Evolutionary conservation across 2,113 vertebrate species (phyloP).

Genomic region (Ailurus styani): DNA sequence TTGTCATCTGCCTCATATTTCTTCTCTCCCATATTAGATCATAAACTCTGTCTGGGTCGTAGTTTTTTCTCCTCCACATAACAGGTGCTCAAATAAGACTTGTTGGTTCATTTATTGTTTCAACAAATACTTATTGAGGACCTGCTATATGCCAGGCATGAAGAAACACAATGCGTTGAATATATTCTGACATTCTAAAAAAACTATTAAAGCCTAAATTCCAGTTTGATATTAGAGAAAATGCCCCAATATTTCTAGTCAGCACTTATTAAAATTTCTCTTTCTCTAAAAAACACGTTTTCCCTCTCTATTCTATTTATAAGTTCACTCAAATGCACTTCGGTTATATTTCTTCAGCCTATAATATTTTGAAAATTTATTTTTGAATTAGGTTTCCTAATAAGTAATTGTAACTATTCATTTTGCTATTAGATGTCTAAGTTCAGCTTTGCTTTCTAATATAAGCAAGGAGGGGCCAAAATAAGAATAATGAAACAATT

Average conservation of each 20-base stretch:
- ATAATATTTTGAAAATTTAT: not conserved
- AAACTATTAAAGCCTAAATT: not conserved
- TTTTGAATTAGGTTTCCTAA: not conserved
- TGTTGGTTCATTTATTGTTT: conserved; percentile 63
- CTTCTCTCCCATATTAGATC: conserved; percentile 4
- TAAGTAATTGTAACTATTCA: not conserved
- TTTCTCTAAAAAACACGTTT: not conserved
- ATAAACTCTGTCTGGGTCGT: conserved; percentile 15
- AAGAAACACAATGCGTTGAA: conserved; percentile 33
- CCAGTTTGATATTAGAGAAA: conserved; percentile 9
- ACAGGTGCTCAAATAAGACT: conserved; percentile 72
- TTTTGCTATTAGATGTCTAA: not conserved
- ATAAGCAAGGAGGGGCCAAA: not conserved
- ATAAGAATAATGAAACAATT: not conserved
- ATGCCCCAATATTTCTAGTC: not conserved
- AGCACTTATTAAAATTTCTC: not conserved
- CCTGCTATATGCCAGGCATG: conserved; percentile 65
- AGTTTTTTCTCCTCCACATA: conserved; percentile 68
- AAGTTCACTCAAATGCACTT: not conserved
- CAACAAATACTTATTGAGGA: conserved; percentile 71
- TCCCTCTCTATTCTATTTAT: not conserved
- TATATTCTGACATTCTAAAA: conserved; percentile 16
- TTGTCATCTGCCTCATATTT: conserved; percentile 5
- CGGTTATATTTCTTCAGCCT: not conserved
- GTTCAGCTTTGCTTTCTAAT: not conserved